These are phyloP conservation scores for Odontothrips loti DNA, from an alignment of 2,888 invertebrate genomes.

Conservation along the genomic window DNA sequence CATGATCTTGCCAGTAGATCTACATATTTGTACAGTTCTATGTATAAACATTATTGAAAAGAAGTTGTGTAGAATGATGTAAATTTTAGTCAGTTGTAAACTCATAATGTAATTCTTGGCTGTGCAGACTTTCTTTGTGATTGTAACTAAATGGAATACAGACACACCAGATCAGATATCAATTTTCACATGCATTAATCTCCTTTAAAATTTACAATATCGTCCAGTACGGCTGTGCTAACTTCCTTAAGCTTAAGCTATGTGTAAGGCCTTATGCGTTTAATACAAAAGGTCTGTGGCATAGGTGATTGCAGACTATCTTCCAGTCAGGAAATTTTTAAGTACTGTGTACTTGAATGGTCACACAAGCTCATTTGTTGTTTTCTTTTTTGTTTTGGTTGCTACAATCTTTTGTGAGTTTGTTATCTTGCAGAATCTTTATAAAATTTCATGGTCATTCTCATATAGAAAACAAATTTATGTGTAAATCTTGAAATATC, in stretches of 20 bases:
- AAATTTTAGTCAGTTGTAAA: conserved; percentile 8
- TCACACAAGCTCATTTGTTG: no score
- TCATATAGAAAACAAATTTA: no score
- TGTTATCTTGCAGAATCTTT: no score
- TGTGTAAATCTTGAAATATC: no score
- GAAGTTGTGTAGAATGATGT: conserved; percentile 8
- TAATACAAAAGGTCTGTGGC: background rate
- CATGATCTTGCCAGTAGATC: conserved; percentile 3
- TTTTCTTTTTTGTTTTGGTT: no score
- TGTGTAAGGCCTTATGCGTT: background rate
- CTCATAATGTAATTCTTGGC: conserved; percentile 14
- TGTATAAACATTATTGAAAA: background rate
- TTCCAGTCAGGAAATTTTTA: background rate
- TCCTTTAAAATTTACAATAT: background rate
- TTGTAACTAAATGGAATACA: conserved; percentile 9
- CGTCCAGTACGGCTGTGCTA: conserved; percentile 21
- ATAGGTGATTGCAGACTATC: background rate
- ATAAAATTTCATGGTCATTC: no score
- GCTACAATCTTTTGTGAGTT: no score
- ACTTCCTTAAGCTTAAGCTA: background rate
- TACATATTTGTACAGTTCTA: conserved; percentile 15
- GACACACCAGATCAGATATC: conserved; percentile 8
- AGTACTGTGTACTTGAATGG: no score
- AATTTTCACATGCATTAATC: background rate
- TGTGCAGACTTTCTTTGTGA: conserved; percentile 26